Conservation (phyloP, 2,888 invertebrate species). For the Galeruca laticollis region DNA sequence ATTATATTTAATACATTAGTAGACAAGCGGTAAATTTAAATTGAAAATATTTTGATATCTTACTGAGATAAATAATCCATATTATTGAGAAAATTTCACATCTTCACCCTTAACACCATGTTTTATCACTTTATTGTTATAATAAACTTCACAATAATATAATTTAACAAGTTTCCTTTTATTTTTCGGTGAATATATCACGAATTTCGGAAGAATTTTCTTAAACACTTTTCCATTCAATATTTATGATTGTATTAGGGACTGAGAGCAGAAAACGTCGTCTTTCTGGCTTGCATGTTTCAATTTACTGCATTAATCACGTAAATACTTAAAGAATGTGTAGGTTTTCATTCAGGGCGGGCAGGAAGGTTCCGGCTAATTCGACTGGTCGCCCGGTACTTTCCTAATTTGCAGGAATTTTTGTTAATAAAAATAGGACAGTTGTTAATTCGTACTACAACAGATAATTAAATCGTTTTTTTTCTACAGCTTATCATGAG, state of each 20-base stretch:
- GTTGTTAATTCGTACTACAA: constrained; percentile 4
- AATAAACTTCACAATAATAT: neutral
- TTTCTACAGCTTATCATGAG: no score
- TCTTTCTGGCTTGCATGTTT: constrained; percentile 63
- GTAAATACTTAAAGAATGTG: constrained; percentile 67
- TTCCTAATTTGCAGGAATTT: constrained; percentile 36
- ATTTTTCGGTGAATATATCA: neutral
- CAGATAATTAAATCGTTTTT: no score
- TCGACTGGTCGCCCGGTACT: constrained; percentile 34
- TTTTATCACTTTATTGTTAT: neutral
- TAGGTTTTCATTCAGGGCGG: constrained; percentile 68
- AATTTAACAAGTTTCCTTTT: neutral
- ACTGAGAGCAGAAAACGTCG: constrained; percentile 56
- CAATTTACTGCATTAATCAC: constrained; percentile 68
- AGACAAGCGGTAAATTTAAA: no score
- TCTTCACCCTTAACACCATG: neutral
- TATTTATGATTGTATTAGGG: constrained; percentile 13
- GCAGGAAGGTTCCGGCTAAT: constrained; percentile 51
- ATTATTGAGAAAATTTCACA: neutral
- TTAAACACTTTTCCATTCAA: neutral
- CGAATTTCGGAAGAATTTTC: neutral
- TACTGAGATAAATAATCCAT: neutral
- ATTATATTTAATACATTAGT: no score
- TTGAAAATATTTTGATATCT: no score
- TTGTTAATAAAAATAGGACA: neutral